phyloP scores from a whole-genome alignment of 2,113 vertebrate genomes.

The Callipepla squamata region DNA sequence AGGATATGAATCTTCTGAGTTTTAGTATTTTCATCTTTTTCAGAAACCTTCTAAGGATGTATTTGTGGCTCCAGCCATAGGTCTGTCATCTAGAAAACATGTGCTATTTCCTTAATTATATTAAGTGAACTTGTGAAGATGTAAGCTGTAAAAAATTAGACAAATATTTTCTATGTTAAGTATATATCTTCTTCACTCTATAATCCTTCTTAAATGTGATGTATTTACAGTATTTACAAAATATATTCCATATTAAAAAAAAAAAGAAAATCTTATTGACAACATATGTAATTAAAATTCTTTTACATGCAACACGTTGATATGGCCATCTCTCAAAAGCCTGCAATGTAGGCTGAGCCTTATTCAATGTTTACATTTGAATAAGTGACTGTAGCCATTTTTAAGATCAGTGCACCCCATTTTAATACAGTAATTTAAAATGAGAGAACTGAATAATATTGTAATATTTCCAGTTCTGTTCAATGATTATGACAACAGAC shows the following conservation, averaged over 20 bases:
- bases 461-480: neutral
- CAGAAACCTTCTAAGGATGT: neutral
- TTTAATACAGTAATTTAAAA: neutral
- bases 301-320: neutral
- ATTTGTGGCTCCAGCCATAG: neutral
- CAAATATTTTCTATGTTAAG: neutral
- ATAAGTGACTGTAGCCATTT: neutral
- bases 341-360: neutral
- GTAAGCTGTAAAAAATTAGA: neutral
- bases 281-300: neutral
- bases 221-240: neutral
- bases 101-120: neutral
- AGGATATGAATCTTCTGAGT: neutral
- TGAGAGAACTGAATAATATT: neutral
- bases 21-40: neutral
- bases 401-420: neutral
- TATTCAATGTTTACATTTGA: neutral
- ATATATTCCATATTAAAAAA: neutral
- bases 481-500: neutral
- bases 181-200: neutral
- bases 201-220: neutral
- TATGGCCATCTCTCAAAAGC: neutral
- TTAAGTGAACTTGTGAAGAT: neutral
- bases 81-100: neutral
- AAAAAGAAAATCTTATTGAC: no score